These are phyloP conservation scores for Pseudomyrmex flavicornis DNA, from an alignment of 1,140 invertebrate genomes.

Conservation along the genomic window DNA sequence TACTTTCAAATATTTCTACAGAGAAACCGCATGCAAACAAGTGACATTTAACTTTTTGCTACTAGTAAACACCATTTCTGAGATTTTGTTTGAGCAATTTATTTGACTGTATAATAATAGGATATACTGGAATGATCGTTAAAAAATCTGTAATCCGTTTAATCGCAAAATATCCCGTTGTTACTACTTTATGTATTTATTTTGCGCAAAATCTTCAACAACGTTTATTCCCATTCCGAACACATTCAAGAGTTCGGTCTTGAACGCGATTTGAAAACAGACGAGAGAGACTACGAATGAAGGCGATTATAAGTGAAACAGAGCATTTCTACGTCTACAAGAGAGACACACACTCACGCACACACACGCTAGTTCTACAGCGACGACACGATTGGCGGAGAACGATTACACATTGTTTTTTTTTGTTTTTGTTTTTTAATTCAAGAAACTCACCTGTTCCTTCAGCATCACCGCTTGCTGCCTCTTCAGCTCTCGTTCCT, in stretches of 20 bases:
- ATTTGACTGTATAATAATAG: too few species aligned
- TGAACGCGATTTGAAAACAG: conserved; percentile 21
- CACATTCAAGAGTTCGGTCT: not conserved
- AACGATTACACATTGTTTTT: conserved; percentile 24
- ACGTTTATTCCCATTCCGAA: not conserved
- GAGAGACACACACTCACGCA: conserved; percentile 40
- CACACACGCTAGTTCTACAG: conserved; percentile 62
- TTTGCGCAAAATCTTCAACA: not conserved
- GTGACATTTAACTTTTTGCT: conserved; percentile 18
- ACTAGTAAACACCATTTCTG: conserved; percentile 16
- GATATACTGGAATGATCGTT: not conserved
- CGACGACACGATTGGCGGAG: conserved; percentile 61
- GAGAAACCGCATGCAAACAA: conserved; percentile 23
- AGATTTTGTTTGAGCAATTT: not conserved
- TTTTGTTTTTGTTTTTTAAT: not conserved
- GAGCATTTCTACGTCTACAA: conserved; percentile 64
- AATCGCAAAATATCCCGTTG: conserved; percentile 1
- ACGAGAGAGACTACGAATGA: conserved; percentile 29
- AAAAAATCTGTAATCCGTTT: not conserved
- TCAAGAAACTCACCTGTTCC: conserved; percentile 91
- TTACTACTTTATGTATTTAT: not conserved
- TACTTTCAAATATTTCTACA: conserved; percentile 20
- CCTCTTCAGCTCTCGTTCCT: conserved; percentile 95
- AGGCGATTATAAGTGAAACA: conserved; percentile 57
- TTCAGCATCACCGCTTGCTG: conserved; percentile 94